Conservation (phyloP, 2,888 invertebrate species). For the Epistrophe grossulariae region DNA sequence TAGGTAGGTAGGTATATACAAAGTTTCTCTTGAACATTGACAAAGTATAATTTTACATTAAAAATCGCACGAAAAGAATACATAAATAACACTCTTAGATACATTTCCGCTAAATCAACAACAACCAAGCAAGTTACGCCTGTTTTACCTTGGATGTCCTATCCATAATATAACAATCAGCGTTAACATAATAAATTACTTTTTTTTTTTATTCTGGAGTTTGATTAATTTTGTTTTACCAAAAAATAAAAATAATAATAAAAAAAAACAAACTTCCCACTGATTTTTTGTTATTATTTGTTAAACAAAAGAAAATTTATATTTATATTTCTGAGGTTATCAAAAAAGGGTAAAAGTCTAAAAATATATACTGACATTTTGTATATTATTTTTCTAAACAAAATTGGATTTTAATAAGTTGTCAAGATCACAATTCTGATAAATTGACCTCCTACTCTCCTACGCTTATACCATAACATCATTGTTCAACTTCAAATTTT, state of each 20-base stretch:
- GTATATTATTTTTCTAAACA: constrained; percentile 18
- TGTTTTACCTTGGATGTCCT: constrained; percentile 52
- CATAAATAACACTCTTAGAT: constrained; percentile 63
- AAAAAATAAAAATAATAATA: constrained; percentile 22
- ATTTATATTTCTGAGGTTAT: neutral
- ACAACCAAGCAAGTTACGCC: constrained; percentile 42
- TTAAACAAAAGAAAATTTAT: constrained; percentile 17
- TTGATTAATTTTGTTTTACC: constrained; percentile 66
- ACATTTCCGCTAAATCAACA: constrained; percentile 33
- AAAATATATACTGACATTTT: constrained; percentile 1
- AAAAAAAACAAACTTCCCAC: constrained; percentile 8
- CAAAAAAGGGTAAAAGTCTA: constrained; percentile 25
- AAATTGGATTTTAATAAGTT: constrained; percentile 55
- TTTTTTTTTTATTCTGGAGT: constrained; percentile 39
- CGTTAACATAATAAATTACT: constrained; percentile 51
- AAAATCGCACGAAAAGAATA: constrained; percentile 48
- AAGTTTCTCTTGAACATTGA: constrained; percentile 31
- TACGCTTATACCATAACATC: constrained; percentile 13
- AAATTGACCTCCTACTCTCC: constrained; percentile 40
- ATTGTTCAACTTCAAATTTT: constrained; percentile 20
- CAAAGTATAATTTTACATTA: constrained; percentile 29
- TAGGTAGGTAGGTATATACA: constrained; percentile 1
- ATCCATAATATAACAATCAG: constrained; percentile 36
- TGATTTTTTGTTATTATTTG: constrained; percentile 2
- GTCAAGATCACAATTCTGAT: constrained; percentile 56